Conservation (phyloP, 2,113 vertebrate genomes). For the Mesitornis unicolor region DNA sequence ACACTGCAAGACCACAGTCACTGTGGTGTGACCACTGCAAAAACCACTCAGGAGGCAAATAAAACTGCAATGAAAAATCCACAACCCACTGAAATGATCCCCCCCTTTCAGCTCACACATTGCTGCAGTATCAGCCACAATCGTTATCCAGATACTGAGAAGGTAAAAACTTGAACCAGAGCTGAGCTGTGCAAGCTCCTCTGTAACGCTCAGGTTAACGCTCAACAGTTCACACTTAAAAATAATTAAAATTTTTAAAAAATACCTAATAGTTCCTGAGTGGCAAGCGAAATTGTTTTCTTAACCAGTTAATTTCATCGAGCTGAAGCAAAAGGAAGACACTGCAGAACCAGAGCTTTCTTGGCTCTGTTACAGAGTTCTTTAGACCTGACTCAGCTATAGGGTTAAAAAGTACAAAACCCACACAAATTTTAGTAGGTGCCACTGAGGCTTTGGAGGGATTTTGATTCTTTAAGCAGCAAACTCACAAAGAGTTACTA, state of each 20-base stretch:
- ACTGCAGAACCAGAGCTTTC: background rate
- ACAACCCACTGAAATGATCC: background rate
- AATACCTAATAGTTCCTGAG: background rate
- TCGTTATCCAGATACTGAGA: background rate
- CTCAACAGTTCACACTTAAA: background rate
- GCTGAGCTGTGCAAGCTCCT: background rate
- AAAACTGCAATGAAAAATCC: background rate
- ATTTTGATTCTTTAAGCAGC: background rate
- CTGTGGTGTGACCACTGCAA: background rate
- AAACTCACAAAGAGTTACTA: background rate
- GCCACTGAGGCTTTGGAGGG: background rate
- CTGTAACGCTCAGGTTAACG: background rate
- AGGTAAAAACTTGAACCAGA: background rate
- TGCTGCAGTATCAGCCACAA: background rate
- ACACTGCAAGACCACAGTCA: background rate
- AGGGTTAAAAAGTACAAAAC: background rate
- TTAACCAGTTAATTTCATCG: background rate
- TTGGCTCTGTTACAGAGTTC: background rate
- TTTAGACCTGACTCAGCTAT: background rate
- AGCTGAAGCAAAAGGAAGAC: background rate
- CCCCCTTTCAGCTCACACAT: background rate
- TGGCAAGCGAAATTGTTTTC: background rate
- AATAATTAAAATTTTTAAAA: no score
- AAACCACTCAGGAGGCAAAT: background rate
- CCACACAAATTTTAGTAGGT: background rate